Evolutionary conservation across 1,140 invertebrate genomes (phyloP).

Genomic region (Mamestra configurata): DNA sequence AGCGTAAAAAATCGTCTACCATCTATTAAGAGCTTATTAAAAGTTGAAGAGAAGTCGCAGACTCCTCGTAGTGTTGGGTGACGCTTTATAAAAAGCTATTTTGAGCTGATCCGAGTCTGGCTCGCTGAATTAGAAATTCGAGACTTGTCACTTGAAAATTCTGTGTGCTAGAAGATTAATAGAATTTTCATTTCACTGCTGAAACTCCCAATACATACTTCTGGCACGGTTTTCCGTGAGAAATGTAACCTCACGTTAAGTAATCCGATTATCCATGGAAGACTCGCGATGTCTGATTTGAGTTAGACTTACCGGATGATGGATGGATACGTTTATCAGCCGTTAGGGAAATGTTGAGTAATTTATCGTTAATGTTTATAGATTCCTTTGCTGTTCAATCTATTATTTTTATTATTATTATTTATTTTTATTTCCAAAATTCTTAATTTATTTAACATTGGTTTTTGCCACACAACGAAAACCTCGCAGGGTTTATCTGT

Average conservation of each 20-base stretch:
- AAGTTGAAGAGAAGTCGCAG: not conserved
- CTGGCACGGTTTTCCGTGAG: not conserved
- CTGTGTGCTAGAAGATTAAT: slow-evolving; percentile 4
- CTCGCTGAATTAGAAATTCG: slow-evolving; percentile 31
- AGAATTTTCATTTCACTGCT: not conserved
- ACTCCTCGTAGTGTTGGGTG: not conserved
- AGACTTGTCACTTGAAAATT: slow-evolving; percentile 33
- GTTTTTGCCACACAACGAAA: no score
- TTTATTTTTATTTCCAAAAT: no score
- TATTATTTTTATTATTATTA: no score
- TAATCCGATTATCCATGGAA: slow-evolving; percentile 42
- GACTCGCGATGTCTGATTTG: slow-evolving; percentile 31
- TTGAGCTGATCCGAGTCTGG: slow-evolving; percentile 26
- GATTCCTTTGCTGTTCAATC: not conserved
- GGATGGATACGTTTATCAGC: slow-evolving; percentile 22
- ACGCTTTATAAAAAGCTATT: slow-evolving; percentile 44
- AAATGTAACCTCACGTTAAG: slow-evolving; percentile 22
- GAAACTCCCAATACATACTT: not conserved
- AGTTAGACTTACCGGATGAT: slow-evolving; percentile 32
- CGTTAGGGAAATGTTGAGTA: slow-evolving; percentile 8
- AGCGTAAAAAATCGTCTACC: slow-evolving; percentile 22
- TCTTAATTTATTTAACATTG: no score
- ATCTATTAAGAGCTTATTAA: slow-evolving; percentile 36
- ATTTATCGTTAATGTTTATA: slow-evolving; percentile 11
- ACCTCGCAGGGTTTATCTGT: no score